These are phyloP conservation scores for Amphiprion clarkii DNA, from an alignment of 2,797 vertebrate genomes.

Conservation along the genomic window DNA sequence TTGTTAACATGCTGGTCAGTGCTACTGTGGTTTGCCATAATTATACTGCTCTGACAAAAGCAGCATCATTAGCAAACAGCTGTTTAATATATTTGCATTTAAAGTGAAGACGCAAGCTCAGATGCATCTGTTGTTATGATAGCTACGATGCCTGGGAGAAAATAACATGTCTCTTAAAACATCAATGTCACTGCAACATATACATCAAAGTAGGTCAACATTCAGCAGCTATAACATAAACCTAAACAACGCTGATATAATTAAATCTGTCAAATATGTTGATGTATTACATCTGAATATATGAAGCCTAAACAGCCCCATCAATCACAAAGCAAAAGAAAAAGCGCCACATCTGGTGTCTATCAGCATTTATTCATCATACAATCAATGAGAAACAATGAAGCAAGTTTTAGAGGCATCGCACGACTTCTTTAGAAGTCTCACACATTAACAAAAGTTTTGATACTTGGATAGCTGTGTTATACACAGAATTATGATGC, in stretches of 20 bases:
- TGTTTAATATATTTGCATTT: constrained; percentile 61
- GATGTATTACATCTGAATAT: constrained; percentile 20
- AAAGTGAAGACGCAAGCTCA: constrained; percentile 41
- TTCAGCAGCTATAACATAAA: background rate
- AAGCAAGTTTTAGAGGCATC: constrained; percentile 14
- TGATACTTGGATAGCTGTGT: constrained; percentile 51
- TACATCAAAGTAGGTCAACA: constrained; percentile 1
- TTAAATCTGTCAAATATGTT: constrained; percentile 14
- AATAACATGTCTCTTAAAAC: constrained; percentile 13
- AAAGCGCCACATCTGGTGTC: constrained; percentile 33
- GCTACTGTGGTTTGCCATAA: constrained; percentile 20
- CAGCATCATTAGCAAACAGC: constrained; percentile 54
- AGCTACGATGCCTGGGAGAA: constrained; percentile 31
- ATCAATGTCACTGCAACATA: constrained; percentile 33
- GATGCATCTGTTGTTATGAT: constrained; percentile 47
- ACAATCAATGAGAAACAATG: constrained; percentile 25
- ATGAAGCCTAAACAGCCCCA: constrained; percentile 15
- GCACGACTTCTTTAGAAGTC: constrained; percentile 34
- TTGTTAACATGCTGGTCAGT: constrained; percentile 28
- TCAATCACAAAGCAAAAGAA: constrained; percentile 12
- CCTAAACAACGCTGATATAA: background rate
- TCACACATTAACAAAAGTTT: constrained; percentile 54
- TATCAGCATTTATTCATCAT: constrained; percentile 20
- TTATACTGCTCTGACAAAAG: constrained; percentile 45
- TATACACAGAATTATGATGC: constrained; percentile 65